Conservation (phyloP, 1,140 invertebrate species). For the Hylaeus volcanicus region DNA sequence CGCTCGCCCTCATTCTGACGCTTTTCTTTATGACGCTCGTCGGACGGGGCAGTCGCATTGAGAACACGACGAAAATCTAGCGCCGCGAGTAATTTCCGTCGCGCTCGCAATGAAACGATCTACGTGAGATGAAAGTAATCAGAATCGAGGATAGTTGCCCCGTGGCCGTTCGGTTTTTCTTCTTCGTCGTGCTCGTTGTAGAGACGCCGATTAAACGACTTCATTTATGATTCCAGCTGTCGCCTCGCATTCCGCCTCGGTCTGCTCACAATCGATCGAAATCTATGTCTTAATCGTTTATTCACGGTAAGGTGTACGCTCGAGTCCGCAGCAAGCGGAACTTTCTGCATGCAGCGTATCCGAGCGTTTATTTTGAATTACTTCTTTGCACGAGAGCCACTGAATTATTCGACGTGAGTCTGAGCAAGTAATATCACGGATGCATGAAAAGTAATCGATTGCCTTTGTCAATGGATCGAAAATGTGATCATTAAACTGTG, state of each 20-base stretch:
- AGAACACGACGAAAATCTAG: constrained; percentile 54
- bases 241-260: constrained; percentile 17
- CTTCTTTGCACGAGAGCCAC: no score
- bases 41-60: constrained; percentile 36
- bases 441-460: no score
- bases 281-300: constrained; percentile 34
- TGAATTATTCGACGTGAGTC: no score
- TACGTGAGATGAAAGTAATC: constrained; percentile 66
- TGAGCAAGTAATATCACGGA: no score
- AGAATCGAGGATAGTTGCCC: constrained; percentile 23
- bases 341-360: no score
- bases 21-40: constrained; percentile 52
- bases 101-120: constrained; percentile 60
- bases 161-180: constrained; percentile 34
- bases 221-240: constrained; percentile 46
- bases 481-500: no score
- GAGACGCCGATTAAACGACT: constrained; percentile 43
- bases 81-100: constrained; percentile 57
- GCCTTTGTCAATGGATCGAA: no score
- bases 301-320: neutral
- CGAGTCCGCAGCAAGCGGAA: no score
- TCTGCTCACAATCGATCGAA: constrained; percentile 8
- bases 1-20: constrained; percentile 52
- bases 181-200: neutral
- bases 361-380: no score